Percentiles rank a stretch among this genome's conserved stretches.
phyloP scores from a whole-genome alignment of 2,888 invertebrate genomes.

The Lycophotia porphyrea region DNA sequence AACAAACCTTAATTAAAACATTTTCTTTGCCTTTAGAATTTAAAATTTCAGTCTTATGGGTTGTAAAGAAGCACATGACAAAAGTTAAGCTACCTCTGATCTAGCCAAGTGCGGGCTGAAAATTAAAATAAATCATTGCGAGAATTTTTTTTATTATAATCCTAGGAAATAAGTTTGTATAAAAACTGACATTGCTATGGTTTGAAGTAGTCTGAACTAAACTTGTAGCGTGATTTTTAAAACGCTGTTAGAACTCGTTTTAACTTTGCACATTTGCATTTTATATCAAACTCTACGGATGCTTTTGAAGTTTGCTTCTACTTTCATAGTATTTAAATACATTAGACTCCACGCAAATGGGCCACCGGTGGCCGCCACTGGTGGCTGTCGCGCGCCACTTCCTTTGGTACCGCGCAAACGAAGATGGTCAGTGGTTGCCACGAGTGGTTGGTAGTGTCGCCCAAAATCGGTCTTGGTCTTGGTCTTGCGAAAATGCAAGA shows the following conservation, averaged over 20 bases:
- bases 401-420: too few species aligned
- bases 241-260: constrained; percentile 21
- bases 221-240: neutral
- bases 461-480: too few species aligned
- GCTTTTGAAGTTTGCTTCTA: constrained; percentile 2
- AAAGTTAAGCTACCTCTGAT: constrained; percentile 4
- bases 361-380: too few species aligned
- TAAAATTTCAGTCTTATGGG: constrained; percentile 7
- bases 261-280: constrained; percentile 30
- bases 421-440: too few species aligned
- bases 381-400: too few species aligned
- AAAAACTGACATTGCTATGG: neutral
- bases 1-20: constrained; percentile 60
- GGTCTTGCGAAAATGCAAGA: too few species aligned
- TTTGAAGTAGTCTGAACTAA: neutral
- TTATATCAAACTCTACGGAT: constrained; percentile 6
- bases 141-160: neutral
- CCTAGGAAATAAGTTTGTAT: neutral
- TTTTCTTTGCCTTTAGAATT: constrained; percentile 21
- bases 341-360: too few species aligned
- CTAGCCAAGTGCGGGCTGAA: neutral
- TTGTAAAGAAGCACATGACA: neutral
- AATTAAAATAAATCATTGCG: neutral
- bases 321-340: neutral
- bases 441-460: too few species aligned